Conservation (phyloP, 1,140 invertebrate genomes). For the Wasmannia auropunctata region DNA sequence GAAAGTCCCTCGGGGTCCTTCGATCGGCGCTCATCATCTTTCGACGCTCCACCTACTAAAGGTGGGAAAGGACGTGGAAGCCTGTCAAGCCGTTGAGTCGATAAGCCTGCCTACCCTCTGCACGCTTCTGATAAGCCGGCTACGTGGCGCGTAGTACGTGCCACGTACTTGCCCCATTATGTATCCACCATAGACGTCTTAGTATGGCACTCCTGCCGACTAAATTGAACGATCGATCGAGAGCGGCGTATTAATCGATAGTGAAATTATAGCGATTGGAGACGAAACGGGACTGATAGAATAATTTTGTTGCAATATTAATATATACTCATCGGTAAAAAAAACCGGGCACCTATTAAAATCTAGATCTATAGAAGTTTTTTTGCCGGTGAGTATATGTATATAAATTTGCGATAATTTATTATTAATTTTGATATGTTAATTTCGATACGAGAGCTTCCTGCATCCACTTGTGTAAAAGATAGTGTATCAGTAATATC, state of each 20-base stretch:
- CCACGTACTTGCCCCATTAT: conserved; percentile 67
- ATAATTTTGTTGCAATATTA: background rate
- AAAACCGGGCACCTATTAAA: no score
- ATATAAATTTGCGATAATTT: background rate
- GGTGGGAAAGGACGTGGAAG: conserved; percentile 52
- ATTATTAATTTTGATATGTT: background rate
- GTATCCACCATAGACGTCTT: conserved; percentile 41
- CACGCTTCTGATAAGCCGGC: conserved; percentile 75
- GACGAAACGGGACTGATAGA: background rate
- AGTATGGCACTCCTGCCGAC: conserved; percentile 16
- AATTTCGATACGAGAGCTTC: background rate
- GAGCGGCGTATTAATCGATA: conserved; percentile 26
- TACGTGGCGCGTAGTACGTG: conserved; percentile 46
- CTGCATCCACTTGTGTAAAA: no score
- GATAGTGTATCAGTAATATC: no score
- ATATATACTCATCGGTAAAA: no score
- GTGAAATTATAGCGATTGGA: conserved; percentile 11
- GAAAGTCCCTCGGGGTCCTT: conserved; percentile 52
- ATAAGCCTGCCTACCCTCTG: conserved; percentile 76
- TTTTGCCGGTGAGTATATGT: no score
- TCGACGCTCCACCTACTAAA: conserved; percentile 40
- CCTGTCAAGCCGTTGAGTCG: conserved; percentile 72
- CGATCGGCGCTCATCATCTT: conserved; percentile 65
- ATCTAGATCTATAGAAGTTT: no score
- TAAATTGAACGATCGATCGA: conserved; percentile 47